Evolutionary conservation across 2,888 invertebrate genomes (phyloP).

Genomic region (Graphium colonna): DNA sequence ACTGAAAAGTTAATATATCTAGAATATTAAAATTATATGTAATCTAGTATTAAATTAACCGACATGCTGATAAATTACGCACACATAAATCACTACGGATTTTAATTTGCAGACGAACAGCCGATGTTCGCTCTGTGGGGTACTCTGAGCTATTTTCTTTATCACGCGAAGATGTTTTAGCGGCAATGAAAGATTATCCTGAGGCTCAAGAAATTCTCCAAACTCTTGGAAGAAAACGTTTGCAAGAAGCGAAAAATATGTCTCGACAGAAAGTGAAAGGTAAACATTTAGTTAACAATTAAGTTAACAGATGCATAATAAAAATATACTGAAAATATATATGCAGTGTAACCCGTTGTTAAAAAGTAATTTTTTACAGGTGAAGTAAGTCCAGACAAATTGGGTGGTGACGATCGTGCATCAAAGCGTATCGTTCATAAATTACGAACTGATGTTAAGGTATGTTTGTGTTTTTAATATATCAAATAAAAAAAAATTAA

Average conservation of each 20-base stretch:
- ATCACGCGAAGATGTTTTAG: conserved; percentile 95
- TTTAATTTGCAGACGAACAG: conserved; percentile 86
- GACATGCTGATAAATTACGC: too few species aligned
- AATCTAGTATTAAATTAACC: too few species aligned
- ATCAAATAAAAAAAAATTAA: too few species aligned
- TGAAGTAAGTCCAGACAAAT: conserved; percentile 63
- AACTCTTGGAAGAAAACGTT: conserved; percentile 89
- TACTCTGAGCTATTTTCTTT: conserved; percentile 97
- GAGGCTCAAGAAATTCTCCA: conserved; percentile 97
- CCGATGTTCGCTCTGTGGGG: conserved; percentile 96
- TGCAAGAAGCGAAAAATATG: conserved; percentile 89
- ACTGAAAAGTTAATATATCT: too few species aligned
- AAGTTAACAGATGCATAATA: too few species aligned
- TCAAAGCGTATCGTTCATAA: conserved; percentile 91
- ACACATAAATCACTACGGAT: too few species aligned
- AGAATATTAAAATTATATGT: too few species aligned
- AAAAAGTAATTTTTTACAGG: too few species aligned
- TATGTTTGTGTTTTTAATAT: too few species aligned
- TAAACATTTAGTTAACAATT: too few species aligned
- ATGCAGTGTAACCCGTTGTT: too few species aligned
- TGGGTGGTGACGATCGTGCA: conserved; percentile 81
- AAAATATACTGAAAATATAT: too few species aligned
- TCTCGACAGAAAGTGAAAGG: conserved; percentile 59
- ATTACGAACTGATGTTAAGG: conserved; percentile 90
- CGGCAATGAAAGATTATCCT: conserved; percentile 98